Evolutionary conservation across 2,888 invertebrate species (phyloP), one percentile per base, ranked within the genome.

Genomic region (Ophion obscuratus): DNA sequence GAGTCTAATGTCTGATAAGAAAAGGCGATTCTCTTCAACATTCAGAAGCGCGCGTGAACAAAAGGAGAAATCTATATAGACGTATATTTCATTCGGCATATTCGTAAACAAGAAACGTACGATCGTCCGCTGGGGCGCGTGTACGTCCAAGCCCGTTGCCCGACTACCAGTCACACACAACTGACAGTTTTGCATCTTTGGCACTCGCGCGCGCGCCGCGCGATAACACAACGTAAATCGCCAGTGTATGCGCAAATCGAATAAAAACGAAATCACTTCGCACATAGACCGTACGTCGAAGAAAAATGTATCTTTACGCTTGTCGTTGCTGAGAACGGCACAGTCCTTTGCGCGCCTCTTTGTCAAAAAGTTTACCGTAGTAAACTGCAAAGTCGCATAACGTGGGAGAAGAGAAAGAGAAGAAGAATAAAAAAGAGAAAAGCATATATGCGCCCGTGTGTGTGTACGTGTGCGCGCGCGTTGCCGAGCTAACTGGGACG

Each of bases 1-100:
- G 90, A 91, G 92, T 90, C 90, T 92, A 91, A 92, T 89, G 91
- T 88, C 91, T 92, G 92, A 92, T 92, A 92, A 92, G 90, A 90
- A 31, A 57, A 70, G 89, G 91, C 90, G 92, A 90, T 87, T 91
- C 88, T 87, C 17, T 44, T 14, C 53, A n/a, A 57, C 88, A 87
- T 89, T 89, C 89, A 89, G 90, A 88, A 77, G 81, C 70, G 57
- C 79, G 77, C 81, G 91, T 88, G 89, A 85, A 89, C 40, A 64
- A 31, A 78, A 59, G 31, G 59, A 62, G n/a, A 36, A 62, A 27
- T 20, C 40, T 27, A 47, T n/a, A 6, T 11, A 53, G n/a, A 66
- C 53, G 14, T 31, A 7, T 17, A 57, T 27, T 31, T 11, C 27
- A 57, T 27, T 11, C 53, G 20, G 17, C 27, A 14, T 47, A 40